A percentile compares a stretch with the other conserved stretches of the same genome.
phyloP scores from a whole-genome alignment of 2,888 invertebrate species.

The Drosophila falleni region DNA sequence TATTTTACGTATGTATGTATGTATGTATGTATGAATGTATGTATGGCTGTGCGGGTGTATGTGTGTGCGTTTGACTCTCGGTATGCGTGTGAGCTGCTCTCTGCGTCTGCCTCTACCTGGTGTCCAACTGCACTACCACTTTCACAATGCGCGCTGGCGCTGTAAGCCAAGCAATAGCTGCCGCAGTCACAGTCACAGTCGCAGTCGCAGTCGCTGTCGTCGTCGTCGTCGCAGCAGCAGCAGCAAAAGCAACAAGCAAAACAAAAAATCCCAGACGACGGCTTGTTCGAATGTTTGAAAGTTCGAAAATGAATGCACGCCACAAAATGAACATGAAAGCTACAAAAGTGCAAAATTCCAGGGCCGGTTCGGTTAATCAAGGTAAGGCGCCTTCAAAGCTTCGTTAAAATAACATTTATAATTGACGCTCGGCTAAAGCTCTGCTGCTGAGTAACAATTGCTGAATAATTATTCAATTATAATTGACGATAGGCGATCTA shows the following conservation, averaged over 20 bases:
- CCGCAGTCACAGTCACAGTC: slow-evolving; percentile 19
- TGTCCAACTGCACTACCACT: slow-evolving; percentile 75
- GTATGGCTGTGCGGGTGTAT: slow-evolving; percentile 41
- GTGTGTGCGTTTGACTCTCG: slow-evolving; percentile 37
- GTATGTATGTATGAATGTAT: slow-evolving; percentile 14
- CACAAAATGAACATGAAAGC: slow-evolving; percentile 69
- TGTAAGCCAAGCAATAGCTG: slow-evolving; percentile 39
- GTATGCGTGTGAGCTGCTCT: slow-evolving; percentile 51
- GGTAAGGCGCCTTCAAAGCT: not conserved
- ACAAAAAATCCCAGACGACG: slow-evolving; percentile 29
- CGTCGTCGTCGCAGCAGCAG: slow-evolving; percentile 34
- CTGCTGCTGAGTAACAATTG: not conserved
- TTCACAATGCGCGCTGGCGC: slow-evolving; percentile 62
- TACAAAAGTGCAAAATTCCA: slow-evolving; percentile 53
- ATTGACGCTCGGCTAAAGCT: not conserved
- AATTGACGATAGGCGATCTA: slow-evolving; percentile 6
- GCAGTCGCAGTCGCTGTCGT: slow-evolving; percentile 19
- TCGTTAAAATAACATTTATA: not conserved
- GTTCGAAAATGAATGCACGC: slow-evolving; percentile 76
- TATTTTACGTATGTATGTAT: slow-evolving; percentile 57
- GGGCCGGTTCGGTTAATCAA: slow-evolving; percentile 45
- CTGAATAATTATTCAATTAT: too few species aligned
- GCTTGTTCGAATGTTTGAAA: slow-evolving; percentile 68
- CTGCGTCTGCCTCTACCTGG: slow-evolving; percentile 67
- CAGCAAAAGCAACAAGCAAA: slow-evolving; percentile 47